Evolutionary conservation across 2,888 invertebrate species (phyloP), one percentile per base, ranked within the genome.

Genomic region (Cacoxenus indagator): DNA sequence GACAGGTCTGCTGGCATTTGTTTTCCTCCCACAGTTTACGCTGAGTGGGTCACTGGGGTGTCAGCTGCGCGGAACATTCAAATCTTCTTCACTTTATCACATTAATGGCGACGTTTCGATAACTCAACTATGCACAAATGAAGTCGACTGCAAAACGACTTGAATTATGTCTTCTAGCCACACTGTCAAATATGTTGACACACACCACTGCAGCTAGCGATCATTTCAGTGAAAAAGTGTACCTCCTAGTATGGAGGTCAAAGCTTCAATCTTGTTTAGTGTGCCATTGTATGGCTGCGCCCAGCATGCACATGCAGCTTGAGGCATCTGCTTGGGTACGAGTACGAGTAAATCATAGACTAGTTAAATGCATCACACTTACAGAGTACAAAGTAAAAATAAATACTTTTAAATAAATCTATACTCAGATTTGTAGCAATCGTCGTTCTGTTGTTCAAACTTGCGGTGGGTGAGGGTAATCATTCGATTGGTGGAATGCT

Each of bases 1-100:
- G 31, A 31, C 4, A 17, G 9, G 57, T 48, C 46, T 9, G 51
- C 8, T 51, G 51, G 19, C 51, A 22, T 51, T 22, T 51, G 51
- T 6, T 51, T 22, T 37, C 37, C 37, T 37, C 37, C 37, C 37
- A 37, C 37, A 37, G 51, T 19, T 11, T 51, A 17, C 22, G 22
- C 37, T 31, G 31, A 59, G 59, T 59, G 31, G 59, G 59, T 59
- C 59, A 59, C 59, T 59, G 26, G 59, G 29, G 59, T 29, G 59
- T 59, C 59, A 55, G 26, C 55, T n/a, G n/a, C 55, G 55, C 14
- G 4, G 59, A 19, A 19, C 17, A 17, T 9, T 51, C 19, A 37
- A 37, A 14, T 37, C 37, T 14, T 37, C 37, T 37, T 37, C 37
- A 37, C 37, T 37, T 37, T 11, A 37, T 37, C 37, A n/a, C n/a